Conservation (phyloP, 37 sponge, comb jelly and placozoan species). For the Halichondria panicea region DNA sequence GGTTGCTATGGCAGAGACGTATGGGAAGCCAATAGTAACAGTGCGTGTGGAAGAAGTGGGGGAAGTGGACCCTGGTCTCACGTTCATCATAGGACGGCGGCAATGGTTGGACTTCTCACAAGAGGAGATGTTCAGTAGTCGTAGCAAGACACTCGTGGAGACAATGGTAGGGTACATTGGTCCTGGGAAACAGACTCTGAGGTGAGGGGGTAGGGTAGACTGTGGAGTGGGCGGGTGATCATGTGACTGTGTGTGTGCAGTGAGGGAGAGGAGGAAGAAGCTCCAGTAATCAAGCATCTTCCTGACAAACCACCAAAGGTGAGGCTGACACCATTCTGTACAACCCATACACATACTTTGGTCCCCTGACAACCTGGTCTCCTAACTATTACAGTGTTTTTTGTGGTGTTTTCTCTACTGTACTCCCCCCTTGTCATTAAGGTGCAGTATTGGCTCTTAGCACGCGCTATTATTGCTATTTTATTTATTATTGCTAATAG, state of each 20-base stretch:
- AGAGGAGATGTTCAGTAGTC: background rate
- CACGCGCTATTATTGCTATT: too few relatives aligned
- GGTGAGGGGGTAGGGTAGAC: background rate
- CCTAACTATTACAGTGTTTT: too few relatives aligned
- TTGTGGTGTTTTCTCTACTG: too few relatives aligned
- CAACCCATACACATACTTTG: background rate
- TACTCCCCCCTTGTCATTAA: too few relatives aligned
- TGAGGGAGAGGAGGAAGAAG: background rate
- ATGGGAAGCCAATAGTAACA: slow-evolving; percentile 63
- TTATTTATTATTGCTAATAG: too few relatives aligned
- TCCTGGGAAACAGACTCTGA: slow-evolving; percentile 21
- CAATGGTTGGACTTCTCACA: slow-evolving; percentile 60
- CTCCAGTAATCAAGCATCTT: too few relatives aligned
- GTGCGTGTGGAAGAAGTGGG: slow-evolving; percentile 21
- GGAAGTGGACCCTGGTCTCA: slow-evolving; percentile 74
- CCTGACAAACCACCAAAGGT: background rate
- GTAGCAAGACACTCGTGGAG: slow-evolving; percentile 4
- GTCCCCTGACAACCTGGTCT: too few relatives aligned
- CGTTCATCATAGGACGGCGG: slow-evolving; percentile 59
- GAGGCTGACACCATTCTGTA: background rate
- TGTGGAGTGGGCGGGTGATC: background rate
- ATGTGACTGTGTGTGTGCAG: background rate
- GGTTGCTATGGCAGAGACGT: slow-evolving; percentile 75
- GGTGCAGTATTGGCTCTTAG: too few relatives aligned
- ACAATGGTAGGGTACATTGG: slow-evolving; percentile 31